Percentiles rank a stretch among this genome's conserved stretches.
These are phyloP conservation scores for Dicycla oo DNA, from an alignment of 2,888 invertebrate species.

Conservation along the genomic window DNA sequence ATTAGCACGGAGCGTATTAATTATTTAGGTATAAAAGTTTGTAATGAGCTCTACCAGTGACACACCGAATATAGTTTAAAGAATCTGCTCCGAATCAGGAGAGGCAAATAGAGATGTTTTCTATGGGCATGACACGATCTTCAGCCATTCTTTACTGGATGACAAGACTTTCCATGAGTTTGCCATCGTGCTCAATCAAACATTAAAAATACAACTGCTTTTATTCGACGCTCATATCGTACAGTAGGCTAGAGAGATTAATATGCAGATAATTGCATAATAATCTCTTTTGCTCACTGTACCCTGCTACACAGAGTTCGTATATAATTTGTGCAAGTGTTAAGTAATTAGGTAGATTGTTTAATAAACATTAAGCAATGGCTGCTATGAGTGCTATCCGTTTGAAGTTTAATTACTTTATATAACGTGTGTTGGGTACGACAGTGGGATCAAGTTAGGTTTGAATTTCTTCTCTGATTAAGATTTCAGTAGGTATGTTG, in stretches of 20 bases:
- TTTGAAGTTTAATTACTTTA: slow-evolving; percentile 56
- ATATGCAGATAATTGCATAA: background rate
- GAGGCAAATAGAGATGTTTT: background rate
- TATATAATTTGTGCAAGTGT: slow-evolving; percentile 56
- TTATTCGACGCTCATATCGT: background rate
- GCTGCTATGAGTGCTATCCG: slow-evolving; percentile 38
- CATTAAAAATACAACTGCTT: background rate
- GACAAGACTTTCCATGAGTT: background rate
- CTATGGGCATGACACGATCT: too few species aligned
- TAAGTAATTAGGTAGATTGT: slow-evolving; percentile 59
- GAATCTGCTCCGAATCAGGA: background rate
- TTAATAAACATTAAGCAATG: slow-evolving; percentile 58
- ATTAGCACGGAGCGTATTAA: background rate
- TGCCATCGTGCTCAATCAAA: too few species aligned
- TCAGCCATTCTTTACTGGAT: background rate
- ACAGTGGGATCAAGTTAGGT: slow-evolving; percentile 19
- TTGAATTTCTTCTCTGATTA: slow-evolving; percentile 42
- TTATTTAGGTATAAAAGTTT: background rate
- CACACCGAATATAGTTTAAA: background rate
- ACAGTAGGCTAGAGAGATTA: too few species aligned
- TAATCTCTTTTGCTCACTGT: slow-evolving; percentile 9
- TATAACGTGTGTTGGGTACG: slow-evolving; percentile 37
- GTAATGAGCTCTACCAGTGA: background rate
- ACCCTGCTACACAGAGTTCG: slow-evolving; percentile 28
- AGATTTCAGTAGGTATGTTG: slow-evolving; percentile 26